phyloP scores from a whole-genome alignment of 2,888 invertebrate genomes.

The Elysia crispata region DNA sequence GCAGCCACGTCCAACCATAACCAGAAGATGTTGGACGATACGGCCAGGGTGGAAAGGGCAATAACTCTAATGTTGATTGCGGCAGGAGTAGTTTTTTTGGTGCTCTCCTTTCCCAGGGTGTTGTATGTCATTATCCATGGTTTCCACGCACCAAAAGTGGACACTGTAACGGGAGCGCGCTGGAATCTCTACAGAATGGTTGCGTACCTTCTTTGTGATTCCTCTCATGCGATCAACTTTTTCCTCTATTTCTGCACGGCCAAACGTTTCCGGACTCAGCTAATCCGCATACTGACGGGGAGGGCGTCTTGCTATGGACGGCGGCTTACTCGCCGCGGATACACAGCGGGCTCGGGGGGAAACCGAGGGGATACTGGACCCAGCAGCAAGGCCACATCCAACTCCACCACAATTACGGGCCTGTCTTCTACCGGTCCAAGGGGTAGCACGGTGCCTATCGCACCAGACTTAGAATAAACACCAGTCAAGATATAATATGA shows the following conservation, averaged over 20 bases:
- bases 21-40: background rate
- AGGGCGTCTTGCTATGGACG: too few species aligned
- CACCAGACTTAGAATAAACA: too few species aligned
- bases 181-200: constrained; percentile 45
- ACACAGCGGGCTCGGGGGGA: background rate
- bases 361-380: too few species aligned
- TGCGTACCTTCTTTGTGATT: constrained; percentile 58
- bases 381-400: too few species aligned
- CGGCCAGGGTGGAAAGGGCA: background rate
- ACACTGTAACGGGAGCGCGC: constrained; percentile 21
- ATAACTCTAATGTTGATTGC: constrained; percentile 52
- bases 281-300: constrained; percentile 44
- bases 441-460: too few species aligned
- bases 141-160: background rate
- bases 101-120: constrained; percentile 48
- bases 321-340: background rate
- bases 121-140: constrained; percentile 40
- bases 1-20: constrained; percentile 27
- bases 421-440: too few species aligned
- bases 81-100: constrained; percentile 50
- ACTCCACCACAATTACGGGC: too few species aligned
- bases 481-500: too few species aligned
- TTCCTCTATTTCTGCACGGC: constrained; percentile 66
- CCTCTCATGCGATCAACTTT: constrained; percentile 67
- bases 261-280: constrained; percentile 59